Evolutionary conservation across 2,888 invertebrate genomes (phyloP).

Genomic region (Polydesmus complanatus): DNA sequence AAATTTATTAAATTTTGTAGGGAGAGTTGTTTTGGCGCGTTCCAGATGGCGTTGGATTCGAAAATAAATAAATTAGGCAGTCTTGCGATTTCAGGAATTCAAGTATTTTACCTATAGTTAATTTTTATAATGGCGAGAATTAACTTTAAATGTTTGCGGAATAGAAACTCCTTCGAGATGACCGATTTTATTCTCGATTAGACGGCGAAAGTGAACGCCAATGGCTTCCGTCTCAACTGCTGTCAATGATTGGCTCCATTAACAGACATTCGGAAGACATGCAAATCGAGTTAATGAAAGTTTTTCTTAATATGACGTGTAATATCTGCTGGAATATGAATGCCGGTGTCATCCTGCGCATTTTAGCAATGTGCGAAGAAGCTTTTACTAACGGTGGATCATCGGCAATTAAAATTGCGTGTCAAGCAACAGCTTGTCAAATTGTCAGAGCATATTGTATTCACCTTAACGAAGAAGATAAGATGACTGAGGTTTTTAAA

Average conservation of each 20-base stretch:
- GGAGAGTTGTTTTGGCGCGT: constrained; percentile 65
- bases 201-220: constrained; percentile 70
- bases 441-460: constrained; percentile 68
- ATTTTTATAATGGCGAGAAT: no score
- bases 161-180: constrained; percentile 78
- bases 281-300: constrained; percentile 55
- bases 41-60: constrained; percentile 80
- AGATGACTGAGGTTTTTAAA: constrained; percentile 22
- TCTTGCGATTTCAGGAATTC: no score
- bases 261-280: constrained; percentile 70
- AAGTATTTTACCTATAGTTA: no score
- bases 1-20: constrained; percentile 22
- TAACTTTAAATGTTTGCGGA: no score
- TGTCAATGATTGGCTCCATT: constrained; percentile 68
- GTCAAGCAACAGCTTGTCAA: constrained; percentile 79
- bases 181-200: constrained; percentile 68
- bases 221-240: constrained; percentile 81
- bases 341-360: constrained; percentile 72
- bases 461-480: constrained; percentile 50
- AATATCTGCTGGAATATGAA: constrained; percentile 79
- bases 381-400: constrained; percentile 58
- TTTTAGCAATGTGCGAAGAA: constrained; percentile 69
- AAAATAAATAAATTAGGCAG: no score
- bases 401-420: constrained; percentile 68
- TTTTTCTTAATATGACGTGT: constrained; percentile 60